Base-by-base conservation (phyloP, 2,113 vertebrate species). In the Pseudopodoces humilis region DNA sequence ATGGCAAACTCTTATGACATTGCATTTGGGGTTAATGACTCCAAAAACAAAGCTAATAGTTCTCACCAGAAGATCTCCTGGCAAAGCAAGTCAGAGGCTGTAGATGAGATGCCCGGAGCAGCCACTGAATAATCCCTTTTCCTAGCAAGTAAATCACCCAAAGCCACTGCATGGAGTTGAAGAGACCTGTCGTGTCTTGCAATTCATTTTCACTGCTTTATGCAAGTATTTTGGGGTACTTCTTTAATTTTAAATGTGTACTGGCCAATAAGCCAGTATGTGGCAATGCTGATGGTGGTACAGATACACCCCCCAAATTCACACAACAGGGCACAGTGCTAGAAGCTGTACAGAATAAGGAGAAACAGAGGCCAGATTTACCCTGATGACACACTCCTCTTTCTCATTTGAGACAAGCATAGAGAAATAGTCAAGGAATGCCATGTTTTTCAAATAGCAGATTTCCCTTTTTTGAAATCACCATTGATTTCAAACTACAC, bases 211-310 rank as follows among this genome's bases (percentile, higher is more conserved):
- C 4, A 6, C 35, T 43, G 28, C 56, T 44, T 81, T 85, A 35
- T 43, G 16, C 8, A 43, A 83, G 31, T 62, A 65, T 79, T 94
- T 90, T 18, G 9, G 20, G 28, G 8, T 65, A 65, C 4, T 90
- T 60, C 25, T 52, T 72, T 70, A 24, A 72, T 65, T 85, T 85
- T 53, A 30, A 83, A 65, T 46, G 31, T 53, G 50, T 52, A 17
- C 31, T 93, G 59, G n/a, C 31, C 25, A 90, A 85, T 25, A 76
- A 71, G 7, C 19, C n/a, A 79, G 52, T 18, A 39, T 0, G 0
- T 9, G 39, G 47, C 0, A 0, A 33, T 49, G 67, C 43, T 47
- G 47, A 13, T 20, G 13, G 52, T 6, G 11, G 43, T 7, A 59
- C 49, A 16, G 11, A 50, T 43, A 43, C 31, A 52, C 14, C 44